Evolutionary conservation across 1,140 invertebrate genomes (phyloP), one percentile per base, ranked within the genome.

Genomic region (Brachystomella parvula): DNA sequence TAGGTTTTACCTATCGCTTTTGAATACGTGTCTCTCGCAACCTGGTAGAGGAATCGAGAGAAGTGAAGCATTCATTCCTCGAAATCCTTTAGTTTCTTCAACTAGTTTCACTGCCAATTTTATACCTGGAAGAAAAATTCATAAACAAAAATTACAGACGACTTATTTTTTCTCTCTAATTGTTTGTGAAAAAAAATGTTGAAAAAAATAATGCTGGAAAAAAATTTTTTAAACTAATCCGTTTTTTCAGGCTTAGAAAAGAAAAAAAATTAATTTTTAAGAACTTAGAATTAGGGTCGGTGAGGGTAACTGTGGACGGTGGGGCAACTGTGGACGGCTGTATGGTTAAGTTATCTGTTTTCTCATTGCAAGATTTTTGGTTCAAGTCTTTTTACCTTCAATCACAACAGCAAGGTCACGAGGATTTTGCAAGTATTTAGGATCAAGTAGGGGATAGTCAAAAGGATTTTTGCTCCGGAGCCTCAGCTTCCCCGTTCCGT

Each of bases 361-460:
- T n/a, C n/a, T 44, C n/a, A 9, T n/a, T 44, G 9, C 39, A 44
- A 44, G n/a, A 44, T 12, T 44, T 44, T 44, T 44, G n/a, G n/a
- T 44, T n/a, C n/a, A n/a, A n/a, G n/a, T 44, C 39, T n/a, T 9
- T 44, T 9, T 56, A 47, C 21, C 47, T 44, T 47, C 60, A 35
- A 61, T 33, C 28, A 61, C 3, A 21, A 67, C 29, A 12, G 47
- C 49, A 19, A 67, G 29, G 29, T 67, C 65, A 1, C 65, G n/a
- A 29, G 61, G 47, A 39, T 67, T 47, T 57, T 61, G 61, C 15
- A 67, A 33, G 47, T 67, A 67, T 32, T 63, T 67, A 1, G 65
- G 65, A 49, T 67, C 65, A 24, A 67, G 32, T 3, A 67, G 17
- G 24, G 65, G 65, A 6, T 39, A n/a, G 30, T 39, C 44, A 32